Percentiles rank a stretch among this genome's conserved stretches.
These are phyloP conservation scores for Glomeris marginata DNA, from an alignment of 2,888 invertebrate genomes.

Conservation along the genomic window DNA sequence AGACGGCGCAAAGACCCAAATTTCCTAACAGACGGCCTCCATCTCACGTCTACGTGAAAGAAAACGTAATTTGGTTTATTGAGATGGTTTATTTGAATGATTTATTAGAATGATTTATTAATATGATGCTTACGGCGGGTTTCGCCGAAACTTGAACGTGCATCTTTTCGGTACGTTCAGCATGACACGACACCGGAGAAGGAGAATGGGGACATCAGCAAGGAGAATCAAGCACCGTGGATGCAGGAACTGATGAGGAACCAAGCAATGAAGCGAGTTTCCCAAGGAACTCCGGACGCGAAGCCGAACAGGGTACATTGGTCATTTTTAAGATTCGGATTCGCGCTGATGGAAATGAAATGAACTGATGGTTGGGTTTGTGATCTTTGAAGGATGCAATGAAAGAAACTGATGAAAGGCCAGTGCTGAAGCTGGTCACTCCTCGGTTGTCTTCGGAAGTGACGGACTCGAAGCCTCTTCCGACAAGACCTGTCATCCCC, in stretches of 20 bases:
- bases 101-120: conserved; percentile 7
- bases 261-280: conserved; percentile 32
- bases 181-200: conserved; percentile 22
- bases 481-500: too few relatives aligned
- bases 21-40: conserved; percentile 51
- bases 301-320: neutral
- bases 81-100: too few relatives aligned
- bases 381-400: neutral
- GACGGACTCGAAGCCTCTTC: too few relatives aligned
- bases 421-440: too few relatives aligned
- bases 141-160: too few relatives aligned
- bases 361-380: neutral
- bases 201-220: conserved; percentile 21
- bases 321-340: neutral
- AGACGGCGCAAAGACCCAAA: conserved; percentile 36
- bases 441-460: too few relatives aligned
- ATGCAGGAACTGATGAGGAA: conserved; percentile 65
- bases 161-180: too few relatives aligned
- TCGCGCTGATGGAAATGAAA: neutral
- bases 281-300: neutral
- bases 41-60: conserved; percentile 34
- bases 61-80: conserved; percentile 22
- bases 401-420: too few relatives aligned
- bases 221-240: conserved; percentile 47
- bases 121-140: conserved; percentile 9